phyloP scores from a whole-genome alignment of 1,140 invertebrate genomes.

The Ceratosolen solmsi region DNA sequence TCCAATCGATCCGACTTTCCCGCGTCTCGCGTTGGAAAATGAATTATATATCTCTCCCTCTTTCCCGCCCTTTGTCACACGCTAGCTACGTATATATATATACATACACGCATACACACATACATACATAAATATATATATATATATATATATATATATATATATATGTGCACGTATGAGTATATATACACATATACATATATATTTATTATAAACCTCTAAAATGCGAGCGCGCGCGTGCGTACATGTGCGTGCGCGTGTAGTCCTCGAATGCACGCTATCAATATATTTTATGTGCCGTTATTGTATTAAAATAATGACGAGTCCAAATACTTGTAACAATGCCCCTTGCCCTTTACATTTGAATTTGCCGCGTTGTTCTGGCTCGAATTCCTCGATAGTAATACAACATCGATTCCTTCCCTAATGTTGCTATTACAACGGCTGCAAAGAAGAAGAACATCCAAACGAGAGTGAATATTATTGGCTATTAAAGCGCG shows the following conservation, averaged over 20 bases:
- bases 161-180: too few species aligned
- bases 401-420: background rate
- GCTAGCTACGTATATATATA: too few species aligned
- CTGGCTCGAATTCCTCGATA: background rate
- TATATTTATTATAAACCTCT: too few species aligned
- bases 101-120: too few species aligned
- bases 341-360: background rate
- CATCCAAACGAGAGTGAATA: background rate
- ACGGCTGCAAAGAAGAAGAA: background rate
- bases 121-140: too few species aligned
- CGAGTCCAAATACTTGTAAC: constrained; percentile 2
- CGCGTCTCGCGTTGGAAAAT: background rate
- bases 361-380: constrained; percentile 35
- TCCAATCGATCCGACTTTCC: constrained; percentile 21
- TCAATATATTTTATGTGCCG: background rate
- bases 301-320: background rate
- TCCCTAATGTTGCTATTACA: background rate
- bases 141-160: too few species aligned
- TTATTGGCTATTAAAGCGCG: background rate
- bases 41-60: constrained; percentile 13
- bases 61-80: background rate
- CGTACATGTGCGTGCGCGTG: background rate
- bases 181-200: too few species aligned
- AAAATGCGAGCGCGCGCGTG: too few species aligned
- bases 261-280: background rate